Base-by-base conservation (phyloP, 2,888 invertebrate species). In the Hyalella azteca region DNA sequence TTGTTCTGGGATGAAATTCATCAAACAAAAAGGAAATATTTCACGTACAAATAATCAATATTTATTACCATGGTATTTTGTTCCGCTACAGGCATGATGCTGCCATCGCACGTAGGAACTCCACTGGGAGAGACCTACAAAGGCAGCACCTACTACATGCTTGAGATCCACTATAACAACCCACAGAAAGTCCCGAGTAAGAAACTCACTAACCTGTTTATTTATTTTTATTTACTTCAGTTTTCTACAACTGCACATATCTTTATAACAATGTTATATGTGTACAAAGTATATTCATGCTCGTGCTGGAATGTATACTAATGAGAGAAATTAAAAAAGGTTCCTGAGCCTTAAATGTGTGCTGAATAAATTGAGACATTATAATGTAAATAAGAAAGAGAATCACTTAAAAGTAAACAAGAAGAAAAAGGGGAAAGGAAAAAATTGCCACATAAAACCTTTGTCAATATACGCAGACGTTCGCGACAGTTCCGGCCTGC, bases 91-190 rank as follows among this genome's bases (percentile, higher is more conserved):
- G 94, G 95, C 77, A 94, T 95, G 90, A 93, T 93, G 89, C 90
- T 94, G 76, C 95, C 95, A 0, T 91, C 80, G 11, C 79, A 87
- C 73, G 93, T 95, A 39, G 96, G 96, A 36, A 91, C 95, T 85
- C 95, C 96, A 0, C 89, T 96, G 77, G 93, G 93, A 11, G 93
- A 92, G 85, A 91, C 90, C 81, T 90, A 91, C 22, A 92, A 93
- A 54, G 92, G 86, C n/a, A 85, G 92, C 0, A 92, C 92, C 0
- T 95, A 93, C 89, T 95, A 94, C 88, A 94, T 95, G 93, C 90
- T 96, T 73, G 95, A 96, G 88, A 93, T 95, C 86, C 96, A 96
- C 89, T 96, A 95, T 87, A 95, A 96, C 87, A 96, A 96, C 83
- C 88, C 88, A 4, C 81, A 83, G 19, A 78, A 84, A 15, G 80